Base-by-base conservation (phyloP, 2,888 invertebrate species). In the Pinctada fucata region DNA sequence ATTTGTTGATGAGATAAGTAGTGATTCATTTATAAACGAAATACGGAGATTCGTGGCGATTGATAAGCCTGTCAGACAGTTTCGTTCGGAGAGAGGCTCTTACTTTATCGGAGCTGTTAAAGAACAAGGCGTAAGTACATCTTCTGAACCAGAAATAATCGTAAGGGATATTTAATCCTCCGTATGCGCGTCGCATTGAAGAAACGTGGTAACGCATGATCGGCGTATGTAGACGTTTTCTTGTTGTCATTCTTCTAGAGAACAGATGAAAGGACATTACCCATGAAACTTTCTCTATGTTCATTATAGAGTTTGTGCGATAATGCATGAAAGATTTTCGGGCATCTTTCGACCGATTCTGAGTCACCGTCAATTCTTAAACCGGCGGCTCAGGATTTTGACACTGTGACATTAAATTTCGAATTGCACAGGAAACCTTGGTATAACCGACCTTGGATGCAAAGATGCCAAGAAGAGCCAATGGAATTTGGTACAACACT, bases 201-300 rank as follows among this genome's bases (percentile, higher is more conserved):
- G 83, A 80, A 5, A 74, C 52, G 2, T 83, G 79, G 82, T 82
- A 83, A 49, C 48, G 83, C 3, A 63, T 83, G 71, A 75, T 82
- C 6, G 83, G 82, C 13, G 13, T 70, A 3, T 64, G 70, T 13
- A 48, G 83, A 1, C 51, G 80, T 31, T 81, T 83, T 52, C 51
- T 83, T 8, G 79, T 80, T 8, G 47, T 66, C 4, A 73, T 79
- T 16, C 69, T 80, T 10, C 10, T 78, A 3, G 71, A 79, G 47
- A 72, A 68, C 45, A 58, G 50, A 49, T 6, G 48, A 1, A 73
- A 48, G 3, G 52, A 66, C 10, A n/a, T 72, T 83, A 82, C 79
- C 2, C 79, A 78, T 52, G 83, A 83, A 4, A 74, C 70, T 31
- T 49, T 77, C 2, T 45, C 16, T 13, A 83, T 79, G 1, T 66